Evolutionary conservation across 2,888 invertebrate species (phyloP).

Genomic region (Dolomedes plantarius): DNA sequence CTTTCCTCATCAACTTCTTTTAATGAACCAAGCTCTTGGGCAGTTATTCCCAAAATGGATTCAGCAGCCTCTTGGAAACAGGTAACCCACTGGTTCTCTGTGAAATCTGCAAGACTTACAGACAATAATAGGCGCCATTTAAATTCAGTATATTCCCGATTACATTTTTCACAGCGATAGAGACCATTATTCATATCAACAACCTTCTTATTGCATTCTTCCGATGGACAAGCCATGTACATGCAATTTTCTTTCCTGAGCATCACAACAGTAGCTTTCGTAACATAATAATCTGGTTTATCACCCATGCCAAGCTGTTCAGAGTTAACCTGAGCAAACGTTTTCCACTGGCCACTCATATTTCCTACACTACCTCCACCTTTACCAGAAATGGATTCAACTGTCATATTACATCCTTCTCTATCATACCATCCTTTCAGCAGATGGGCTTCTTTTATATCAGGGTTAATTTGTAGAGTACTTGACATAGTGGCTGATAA

Average conservation of each 20-base stretch:
- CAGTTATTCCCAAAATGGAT: slow-evolving; percentile 83
- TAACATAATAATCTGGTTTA: slow-evolving; percentile 87
- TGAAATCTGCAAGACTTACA: slow-evolving; percentile 90
- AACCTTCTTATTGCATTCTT: slow-evolving; percentile 96
- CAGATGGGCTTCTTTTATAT: slow-evolving; percentile 88
- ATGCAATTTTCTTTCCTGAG: slow-evolving; percentile 88
- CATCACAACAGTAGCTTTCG: slow-evolving; percentile 86
- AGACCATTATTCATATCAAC: slow-evolving; percentile 90
- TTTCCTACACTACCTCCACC: slow-evolving; percentile 22
- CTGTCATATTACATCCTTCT: slow-evolving; percentile 77
- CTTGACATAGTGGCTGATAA: slow-evolving; percentile 76
- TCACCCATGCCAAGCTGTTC: slow-evolving; percentile 83
- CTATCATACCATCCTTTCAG: slow-evolving; percentile 95
- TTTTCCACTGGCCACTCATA: slow-evolving; percentile 81
- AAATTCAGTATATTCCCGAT: slow-evolving; percentile 87
- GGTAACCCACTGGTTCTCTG: slow-evolving; percentile 92
- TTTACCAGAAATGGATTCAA: slow-evolving; percentile 77
- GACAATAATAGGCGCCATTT: slow-evolving; percentile 89
- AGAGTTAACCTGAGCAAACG: slow-evolving; percentile 85
- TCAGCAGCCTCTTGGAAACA: slow-evolving; percentile 89
- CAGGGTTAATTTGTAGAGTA: slow-evolving; percentile 88
- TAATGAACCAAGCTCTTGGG: slow-evolving; percentile 86
- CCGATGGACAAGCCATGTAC: slow-evolving; percentile 93
- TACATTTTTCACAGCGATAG: slow-evolving; percentile 97
- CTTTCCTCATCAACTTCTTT: slow-evolving; percentile 80